phyloP scores from a whole-genome alignment of 2,888 invertebrate genomes.

The Hetaerina titia region DNA sequence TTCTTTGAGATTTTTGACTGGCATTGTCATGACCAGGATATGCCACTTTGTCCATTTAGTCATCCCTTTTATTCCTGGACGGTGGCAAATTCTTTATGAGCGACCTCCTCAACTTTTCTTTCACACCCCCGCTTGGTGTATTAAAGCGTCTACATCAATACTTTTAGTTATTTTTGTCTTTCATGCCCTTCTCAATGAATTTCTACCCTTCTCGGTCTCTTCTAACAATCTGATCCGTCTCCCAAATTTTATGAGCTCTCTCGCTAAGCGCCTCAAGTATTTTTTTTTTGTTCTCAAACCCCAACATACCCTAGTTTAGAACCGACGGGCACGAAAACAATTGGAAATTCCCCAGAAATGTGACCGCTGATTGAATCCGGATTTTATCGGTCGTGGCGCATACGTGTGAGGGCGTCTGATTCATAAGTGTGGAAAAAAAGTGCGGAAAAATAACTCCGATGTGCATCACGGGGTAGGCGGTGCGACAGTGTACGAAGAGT shows the following conservation, averaged over 20 bases:
- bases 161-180: too few species aligned
- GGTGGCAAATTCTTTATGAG: too few species aligned
- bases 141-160: too few species aligned
- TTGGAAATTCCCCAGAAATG: neutral
- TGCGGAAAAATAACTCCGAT: neutral
- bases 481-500: neutral
- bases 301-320: neutral
- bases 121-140: too few species aligned
- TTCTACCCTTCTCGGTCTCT: neutral
- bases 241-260: neutral
- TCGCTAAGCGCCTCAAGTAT: neutral
- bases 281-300: neutral
- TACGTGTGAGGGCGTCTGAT: neutral
- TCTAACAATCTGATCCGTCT: neutral
- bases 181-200: neutral
- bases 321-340: neutral
- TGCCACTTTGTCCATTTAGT: too few species aligned
- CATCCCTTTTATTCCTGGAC: too few species aligned
- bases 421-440: neutral
- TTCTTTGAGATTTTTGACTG: neutral
- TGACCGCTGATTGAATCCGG: conserved; percentile 54
- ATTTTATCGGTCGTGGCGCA: neutral
- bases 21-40: too few species aligned
- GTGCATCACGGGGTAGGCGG: neutral
- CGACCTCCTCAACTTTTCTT: too few species aligned